Base-by-base conservation (phyloP, 2,888 invertebrate genomes). In the Caenorhabditis sp. region DNA sequence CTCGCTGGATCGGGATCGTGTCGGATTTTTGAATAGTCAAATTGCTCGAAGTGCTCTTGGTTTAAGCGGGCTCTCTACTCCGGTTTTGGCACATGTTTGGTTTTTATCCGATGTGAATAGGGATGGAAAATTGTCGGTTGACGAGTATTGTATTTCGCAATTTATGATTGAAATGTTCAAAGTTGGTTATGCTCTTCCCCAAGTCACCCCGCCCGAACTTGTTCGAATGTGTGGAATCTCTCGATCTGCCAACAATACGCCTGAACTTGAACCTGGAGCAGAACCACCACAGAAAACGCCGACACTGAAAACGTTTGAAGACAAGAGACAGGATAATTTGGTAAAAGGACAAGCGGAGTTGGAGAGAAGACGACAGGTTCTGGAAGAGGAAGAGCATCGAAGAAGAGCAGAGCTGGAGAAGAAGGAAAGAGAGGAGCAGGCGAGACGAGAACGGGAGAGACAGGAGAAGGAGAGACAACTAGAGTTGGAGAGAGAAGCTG, bases 131-230 rank as follows among this genome's bases (percentile, higher is more conserved):
- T 90, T 99, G 7, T 94, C 95, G 17, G 94, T 94, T 85, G 97
- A 99, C 86, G 97, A 99, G 90, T 99, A 99, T 88, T 95, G 97
- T 12, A 90, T 99, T 66, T 97, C 99, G 0, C 94, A 97, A 94
- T 95, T 95, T 88, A 90, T 99, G 56, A 95, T 96, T 67, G 95
- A 94, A 87, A 91, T 84, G 82, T 70, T 82, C 67, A 87, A 86
- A 80, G 84, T 67, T 94, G 95, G 27, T 92, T 93, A 81, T 86
- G 95, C 95, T 88, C 91, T 97, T 64, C 97, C 97, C 0, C 93
- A 93, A 88, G 90, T 91, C 1, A 90, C 97, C 79, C 97, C 97
- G 20, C 92, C 93, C 1, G 88, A 89, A 59, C 87, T 91, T 57
- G 89, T 89, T 63, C 70, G 76, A 52, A 77, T 80, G 75, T 80